These are phyloP conservation scores for Drosophila demipolita DNA, from an alignment of 2,888 invertebrate species.

Conservation along the genomic window DNA sequence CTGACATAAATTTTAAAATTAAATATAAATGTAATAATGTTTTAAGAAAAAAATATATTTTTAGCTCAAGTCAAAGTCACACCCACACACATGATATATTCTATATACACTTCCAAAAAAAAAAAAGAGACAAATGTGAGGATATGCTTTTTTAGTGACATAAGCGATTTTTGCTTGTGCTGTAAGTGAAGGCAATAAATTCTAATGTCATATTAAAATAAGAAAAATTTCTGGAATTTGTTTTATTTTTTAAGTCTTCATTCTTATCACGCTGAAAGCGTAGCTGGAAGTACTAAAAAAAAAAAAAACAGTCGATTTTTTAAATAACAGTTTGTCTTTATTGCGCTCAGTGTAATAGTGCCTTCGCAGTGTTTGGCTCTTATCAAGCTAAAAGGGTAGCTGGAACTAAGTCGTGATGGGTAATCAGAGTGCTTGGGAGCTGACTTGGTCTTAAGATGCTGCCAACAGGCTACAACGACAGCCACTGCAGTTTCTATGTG, in stretches of 20 bases:
- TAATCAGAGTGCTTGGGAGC: constrained; percentile 30
- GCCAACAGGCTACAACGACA: constrained; percentile 20
- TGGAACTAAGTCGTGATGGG: constrained; percentile 31
- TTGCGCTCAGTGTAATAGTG: constrained; percentile 11
- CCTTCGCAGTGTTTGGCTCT: constrained; percentile 12
- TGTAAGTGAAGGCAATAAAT: neutral
- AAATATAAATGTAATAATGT: constrained; percentile 60
- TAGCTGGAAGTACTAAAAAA: neutral
- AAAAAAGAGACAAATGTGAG: neutral
- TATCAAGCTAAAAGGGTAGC: constrained; percentile 48
- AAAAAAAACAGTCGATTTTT: neutral
- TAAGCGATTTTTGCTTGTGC: neutral
- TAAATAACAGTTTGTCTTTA: too few relatives aligned
- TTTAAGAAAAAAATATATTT: constrained; percentile 36
- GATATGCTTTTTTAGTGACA: neutral
- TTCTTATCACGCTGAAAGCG: neutral
- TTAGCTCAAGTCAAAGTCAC: constrained; percentile 24
- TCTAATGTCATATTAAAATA: neutral
- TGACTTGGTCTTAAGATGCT: constrained; percentile 30
- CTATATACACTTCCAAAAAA: neutral
- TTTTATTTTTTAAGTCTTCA: neutral
- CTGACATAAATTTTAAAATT: constrained; percentile 70
- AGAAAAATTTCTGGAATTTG: too few relatives aligned
- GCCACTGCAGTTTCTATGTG: constrained; percentile 33
- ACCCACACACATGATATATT: constrained; percentile 22